A percentile compares a stretch with the other conserved stretches of the same genome.
Conservation (phyloP, 2,888 invertebrate species). For the Bembecia ichneumoniformis region DNA sequence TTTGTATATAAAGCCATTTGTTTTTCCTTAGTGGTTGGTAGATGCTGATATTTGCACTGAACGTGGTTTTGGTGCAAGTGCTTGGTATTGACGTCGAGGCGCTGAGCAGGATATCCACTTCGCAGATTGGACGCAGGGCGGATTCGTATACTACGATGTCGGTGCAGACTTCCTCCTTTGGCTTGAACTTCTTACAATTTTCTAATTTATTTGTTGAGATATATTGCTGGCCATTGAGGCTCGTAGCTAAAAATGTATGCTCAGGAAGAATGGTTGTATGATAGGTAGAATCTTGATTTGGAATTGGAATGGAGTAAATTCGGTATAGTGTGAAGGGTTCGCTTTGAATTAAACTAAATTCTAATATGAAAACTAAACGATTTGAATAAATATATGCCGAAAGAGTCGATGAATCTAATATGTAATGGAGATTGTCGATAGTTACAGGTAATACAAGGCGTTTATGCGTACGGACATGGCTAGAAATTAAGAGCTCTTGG, state of each 20-base stretch:
- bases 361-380: conserved; percentile 15
- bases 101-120: too few relatives aligned
- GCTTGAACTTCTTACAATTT: conserved; percentile 10
- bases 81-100: neutral
- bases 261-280: conserved; percentile 22
- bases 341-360: conserved; percentile 16
- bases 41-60: too few relatives aligned
- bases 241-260: conserved; percentile 19
- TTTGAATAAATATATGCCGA: conserved; percentile 20
- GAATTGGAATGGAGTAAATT: conserved; percentile 18
- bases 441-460: too few relatives aligned
- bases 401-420: too few relatives aligned
- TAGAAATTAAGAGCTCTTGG: conserved; percentile 15
- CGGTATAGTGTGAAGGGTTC: conserved; percentile 16
- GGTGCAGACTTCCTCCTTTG: neutral
- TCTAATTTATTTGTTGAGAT: conserved; percentile 13
- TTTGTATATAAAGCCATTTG: neutral
- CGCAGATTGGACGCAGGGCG: too few relatives aligned
- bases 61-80: neutral
- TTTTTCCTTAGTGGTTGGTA: neutral
- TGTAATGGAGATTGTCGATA: too few relatives aligned
- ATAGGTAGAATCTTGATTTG: conserved; percentile 16
- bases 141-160: neutral
- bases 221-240: conserved; percentile 15
- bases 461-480: too few relatives aligned